Conservation (phyloP, 2,888 invertebrate genomes). For the Thereva unica region DNA sequence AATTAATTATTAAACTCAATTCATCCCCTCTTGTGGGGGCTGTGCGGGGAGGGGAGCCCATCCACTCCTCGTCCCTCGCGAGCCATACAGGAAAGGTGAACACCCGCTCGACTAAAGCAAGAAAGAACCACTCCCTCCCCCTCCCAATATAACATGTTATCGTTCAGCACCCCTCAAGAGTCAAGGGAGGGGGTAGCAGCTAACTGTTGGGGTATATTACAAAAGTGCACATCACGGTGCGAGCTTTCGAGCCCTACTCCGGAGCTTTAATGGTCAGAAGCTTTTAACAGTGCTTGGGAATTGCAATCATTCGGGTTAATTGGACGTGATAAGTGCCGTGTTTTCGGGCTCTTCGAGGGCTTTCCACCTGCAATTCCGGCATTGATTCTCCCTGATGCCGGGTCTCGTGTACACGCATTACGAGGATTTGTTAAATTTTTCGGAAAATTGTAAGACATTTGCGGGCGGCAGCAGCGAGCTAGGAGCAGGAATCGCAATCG, state of each 20-base stretch:
- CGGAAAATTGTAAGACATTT: too few species aligned
- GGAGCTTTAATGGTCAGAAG: constrained; percentile 32
- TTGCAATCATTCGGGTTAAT: constrained; percentile 28
- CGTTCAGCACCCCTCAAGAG: background rate
- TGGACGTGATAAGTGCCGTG: constrained; percentile 31
- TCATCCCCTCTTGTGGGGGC: constrained; percentile 13
- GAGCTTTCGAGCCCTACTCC: constrained; percentile 13
- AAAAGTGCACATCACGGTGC: too few species aligned
- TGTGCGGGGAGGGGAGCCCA: constrained; percentile 8
- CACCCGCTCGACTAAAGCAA: constrained; percentile 5
- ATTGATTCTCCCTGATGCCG: constrained; percentile 21
- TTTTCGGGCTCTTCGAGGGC: constrained; percentile 28
- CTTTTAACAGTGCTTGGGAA: constrained; percentile 22
- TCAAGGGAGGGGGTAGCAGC: background rate
- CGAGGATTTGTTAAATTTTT: too few species aligned
- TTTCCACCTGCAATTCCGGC: constrained; percentile 23
- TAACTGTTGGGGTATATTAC: background rate
- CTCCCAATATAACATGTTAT: background rate
- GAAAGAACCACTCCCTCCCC: constrained; percentile 2
- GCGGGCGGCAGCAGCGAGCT: too few species aligned
- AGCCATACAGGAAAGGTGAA: constrained; percentile 9
- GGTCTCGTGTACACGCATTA: constrained; percentile 1
- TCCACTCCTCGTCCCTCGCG: constrained; percentile 15
- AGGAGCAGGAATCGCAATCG: too few species aligned
- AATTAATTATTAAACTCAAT: constrained; percentile 37